Base-by-base conservation (phyloP, 2,888 invertebrate genomes). In the Bedellia somnulentella region DNA sequence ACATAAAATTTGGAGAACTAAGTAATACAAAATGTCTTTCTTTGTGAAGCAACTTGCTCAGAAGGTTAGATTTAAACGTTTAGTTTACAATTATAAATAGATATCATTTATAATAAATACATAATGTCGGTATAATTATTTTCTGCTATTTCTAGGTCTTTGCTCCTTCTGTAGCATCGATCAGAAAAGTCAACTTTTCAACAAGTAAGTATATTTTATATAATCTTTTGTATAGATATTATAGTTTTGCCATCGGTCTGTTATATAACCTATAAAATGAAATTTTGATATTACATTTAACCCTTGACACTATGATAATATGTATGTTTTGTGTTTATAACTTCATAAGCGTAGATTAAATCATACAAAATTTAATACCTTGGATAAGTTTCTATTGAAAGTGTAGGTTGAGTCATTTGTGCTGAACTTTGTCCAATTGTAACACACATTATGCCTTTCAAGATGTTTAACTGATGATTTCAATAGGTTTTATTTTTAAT, bases 21-120 rank as follows among this genome's bases (percentile, higher is more conserved):
- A n/a, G n/a, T n/a, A 14, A 3, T 15, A 18, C 10, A 37, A 22
- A 29, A 70, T 70, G 70, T 63, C 67, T 15, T 60, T 60, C 36
- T 35, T 67, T 15, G 39, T 53, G 10, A 62, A 48, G 40, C 60
- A 60, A 33, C 32, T 67, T 6, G 39, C 52, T 29, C 61, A 61
- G 8, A 52, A 49, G 49, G 70, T 68, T 42, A 49, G 55, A 44
- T 23, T 33, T 24, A 18, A 18, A 18, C 9, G 18, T 18, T 18
- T 24, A 24, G 24, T 24, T 5, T 9, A 10, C 8, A 24, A 9
- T 24, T 5, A 9, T 24, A 24, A 9, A 5, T 24, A 10, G 10
- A 9, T 5, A 24, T 24, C 10, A 9, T 4, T 10, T 24, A 37
- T 31, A 4, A 15, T 22, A 12, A 27, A 27, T 21, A 23, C 18